Evolutionary conservation across 2,888 invertebrate genomes (phyloP).

Genomic region (Eledona agricola): DNA sequence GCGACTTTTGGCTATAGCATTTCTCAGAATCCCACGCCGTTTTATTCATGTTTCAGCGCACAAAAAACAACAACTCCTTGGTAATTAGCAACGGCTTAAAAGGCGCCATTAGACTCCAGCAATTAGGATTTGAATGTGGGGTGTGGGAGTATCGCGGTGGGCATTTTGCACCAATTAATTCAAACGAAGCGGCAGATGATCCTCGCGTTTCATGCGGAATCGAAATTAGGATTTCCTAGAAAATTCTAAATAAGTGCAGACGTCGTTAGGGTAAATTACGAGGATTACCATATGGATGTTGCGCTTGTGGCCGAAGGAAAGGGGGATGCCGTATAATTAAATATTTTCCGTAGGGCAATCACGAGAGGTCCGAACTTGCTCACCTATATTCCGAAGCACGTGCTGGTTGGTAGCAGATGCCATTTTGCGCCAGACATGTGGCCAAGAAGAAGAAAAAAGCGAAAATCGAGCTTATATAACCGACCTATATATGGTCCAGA

Average conservation of each 20-base stretch:
- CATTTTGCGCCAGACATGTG: constrained; percentile 56
- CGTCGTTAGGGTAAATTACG: constrained; percentile 46
- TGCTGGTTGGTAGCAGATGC: constrained; percentile 57
- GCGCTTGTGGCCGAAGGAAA: constrained; percentile 16
- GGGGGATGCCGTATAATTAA: constrained; percentile 43
- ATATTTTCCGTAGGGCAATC: constrained; percentile 47
- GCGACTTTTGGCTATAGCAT: constrained; percentile 28
- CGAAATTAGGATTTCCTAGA: constrained; percentile 46
- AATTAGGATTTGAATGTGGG: too few relatives aligned
- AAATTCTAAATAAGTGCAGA: constrained; percentile 43
- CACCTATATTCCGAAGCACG: constrained; percentile 55
- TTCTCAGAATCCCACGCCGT: constrained; percentile 34
- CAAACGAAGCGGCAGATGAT: constrained; percentile 30
- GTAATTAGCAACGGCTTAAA: constrained; percentile 30
- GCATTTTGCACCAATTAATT: constrained; percentile 35
- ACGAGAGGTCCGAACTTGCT: constrained; percentile 48
- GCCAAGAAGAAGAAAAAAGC: constrained; percentile 36
- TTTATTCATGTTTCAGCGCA: too few relatives aligned
- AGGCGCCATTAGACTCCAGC: constrained; percentile 14
- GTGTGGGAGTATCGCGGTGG: too few relatives aligned
- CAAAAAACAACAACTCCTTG: too few relatives aligned
- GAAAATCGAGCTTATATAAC: constrained; percentile 52
- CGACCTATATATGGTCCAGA: constrained; percentile 62
- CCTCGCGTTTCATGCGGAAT: constrained; percentile 45
- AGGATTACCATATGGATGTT: constrained; percentile 32